Evolutionary conservation across 2,888 invertebrate genomes (phyloP).

Genomic region (Gandaritis pyraliata): DNA sequence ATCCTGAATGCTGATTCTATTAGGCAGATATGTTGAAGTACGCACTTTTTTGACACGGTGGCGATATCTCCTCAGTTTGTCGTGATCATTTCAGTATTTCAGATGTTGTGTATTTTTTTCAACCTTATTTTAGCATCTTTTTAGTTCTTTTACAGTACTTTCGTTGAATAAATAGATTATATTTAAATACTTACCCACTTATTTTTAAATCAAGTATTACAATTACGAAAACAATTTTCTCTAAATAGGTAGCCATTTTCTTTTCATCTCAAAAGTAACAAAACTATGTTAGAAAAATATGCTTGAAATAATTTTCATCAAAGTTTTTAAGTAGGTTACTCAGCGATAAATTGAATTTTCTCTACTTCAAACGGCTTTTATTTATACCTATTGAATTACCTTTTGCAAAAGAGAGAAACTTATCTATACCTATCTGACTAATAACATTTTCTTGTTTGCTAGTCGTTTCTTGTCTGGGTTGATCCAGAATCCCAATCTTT

Average conservation of each 20-base stretch:
- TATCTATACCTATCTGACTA: too few relatives aligned
- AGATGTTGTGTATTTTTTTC: background rate
- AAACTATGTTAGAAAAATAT: background rate
- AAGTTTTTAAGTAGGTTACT: background rate
- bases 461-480: too few relatives aligned
- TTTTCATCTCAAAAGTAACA: background rate
- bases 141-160: too few relatives aligned
- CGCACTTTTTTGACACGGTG: conserved; percentile 34
- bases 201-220: too few relatives aligned
- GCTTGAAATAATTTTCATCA: background rate
- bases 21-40: conserved; percentile 45
- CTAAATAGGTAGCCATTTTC: too few relatives aligned
- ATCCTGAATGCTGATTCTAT: conserved; percentile 58
- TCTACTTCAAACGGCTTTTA: background rate
- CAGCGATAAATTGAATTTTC: background rate
- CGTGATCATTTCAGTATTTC: too few relatives aligned
- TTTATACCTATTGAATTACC: background rate
- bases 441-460: too few relatives aligned
- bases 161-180: too few relatives aligned
- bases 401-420: too few relatives aligned
- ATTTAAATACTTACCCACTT: too few relatives aligned
- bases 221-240: too few relatives aligned
- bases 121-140: background rate
- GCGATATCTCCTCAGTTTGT: background rate
- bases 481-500: too few relatives aligned